Conservation (phyloP, 2,888 invertebrate species). For the Himalopsyche kuldschensis region DNA sequence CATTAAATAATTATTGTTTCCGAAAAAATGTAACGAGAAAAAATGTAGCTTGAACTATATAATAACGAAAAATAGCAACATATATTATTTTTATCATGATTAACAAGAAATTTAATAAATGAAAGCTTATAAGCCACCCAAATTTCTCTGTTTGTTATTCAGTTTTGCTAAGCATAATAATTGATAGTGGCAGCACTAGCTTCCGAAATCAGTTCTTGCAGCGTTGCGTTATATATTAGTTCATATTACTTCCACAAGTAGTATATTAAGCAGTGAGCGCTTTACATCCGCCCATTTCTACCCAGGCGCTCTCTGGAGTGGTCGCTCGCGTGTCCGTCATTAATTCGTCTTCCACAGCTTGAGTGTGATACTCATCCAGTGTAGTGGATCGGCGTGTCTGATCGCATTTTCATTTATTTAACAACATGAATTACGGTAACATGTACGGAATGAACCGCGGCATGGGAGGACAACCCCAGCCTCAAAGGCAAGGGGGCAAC, state of each 20-base stretch:
- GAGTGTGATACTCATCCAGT: not conserved
- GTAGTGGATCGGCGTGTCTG: not conserved
- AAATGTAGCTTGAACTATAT: no score
- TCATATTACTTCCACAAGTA: not conserved
- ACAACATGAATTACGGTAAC: conserved; percentile 26
- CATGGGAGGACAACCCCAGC: conserved; percentile 34
- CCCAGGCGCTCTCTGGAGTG: not conserved
- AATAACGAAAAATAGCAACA: no score
- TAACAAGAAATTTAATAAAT: no score
- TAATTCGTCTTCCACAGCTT: not conserved
- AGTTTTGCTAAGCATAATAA: no score
- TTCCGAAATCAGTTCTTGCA: not conserved
- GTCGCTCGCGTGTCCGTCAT: not conserved
- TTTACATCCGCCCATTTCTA: conserved; percentile 19
- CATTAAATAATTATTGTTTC: no score
- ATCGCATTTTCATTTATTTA: not conserved
- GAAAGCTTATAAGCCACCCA: no score
- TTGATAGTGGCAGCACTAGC: no score
- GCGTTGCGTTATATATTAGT: conserved; percentile 13
- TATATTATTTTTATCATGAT: no score
- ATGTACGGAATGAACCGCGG: conserved; percentile 15
- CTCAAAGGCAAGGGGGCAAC: conserved; percentile 23
- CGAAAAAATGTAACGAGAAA: no score
- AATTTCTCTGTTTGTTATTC: no score
- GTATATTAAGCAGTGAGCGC: conserved; percentile 3